phyloP scores from a whole-genome alignment of 30 jellyfish, hydroid and myxozoan genomes.

The Hydra vulgaris region DNA sequence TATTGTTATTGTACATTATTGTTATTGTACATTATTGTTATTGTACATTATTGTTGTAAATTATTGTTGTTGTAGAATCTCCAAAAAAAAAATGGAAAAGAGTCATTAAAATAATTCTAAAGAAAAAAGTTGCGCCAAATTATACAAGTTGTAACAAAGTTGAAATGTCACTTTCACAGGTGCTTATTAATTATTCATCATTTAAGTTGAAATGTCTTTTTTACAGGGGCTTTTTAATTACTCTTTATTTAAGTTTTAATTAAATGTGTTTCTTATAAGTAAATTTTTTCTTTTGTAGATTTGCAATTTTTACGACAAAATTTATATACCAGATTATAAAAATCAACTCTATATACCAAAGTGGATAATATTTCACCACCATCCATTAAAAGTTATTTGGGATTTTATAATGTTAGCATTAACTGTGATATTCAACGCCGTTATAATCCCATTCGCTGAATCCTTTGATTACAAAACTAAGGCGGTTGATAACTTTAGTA shows the following conservation, averaged over 20 bases:
- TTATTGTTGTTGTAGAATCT: too few species aligned
- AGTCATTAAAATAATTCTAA: not conserved
- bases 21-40: too few species aligned
- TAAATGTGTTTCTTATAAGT: not conserved
- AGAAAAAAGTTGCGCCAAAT: not conserved
- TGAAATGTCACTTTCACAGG: not conserved
- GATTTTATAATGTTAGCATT: slow-evolving; percentile 55
- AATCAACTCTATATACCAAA: slow-evolving; percentile 47
- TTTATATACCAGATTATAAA: slow-evolving; percentile 43
- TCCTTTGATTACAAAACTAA: slow-evolving; percentile 27
- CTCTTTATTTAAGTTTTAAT: too few species aligned
- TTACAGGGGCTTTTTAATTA: not conserved
- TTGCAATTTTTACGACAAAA: not conserved
- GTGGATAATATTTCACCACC: slow-evolving; percentile 45
- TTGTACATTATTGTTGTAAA: too few species aligned
- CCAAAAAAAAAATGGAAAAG: slow-evolving; percentile 17
- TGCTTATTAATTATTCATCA: not conserved
- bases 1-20: too few species aligned
- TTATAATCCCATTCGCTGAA: slow-evolving; percentile 72
- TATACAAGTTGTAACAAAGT: not conserved
- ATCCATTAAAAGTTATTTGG: slow-evolving; percentile 50
- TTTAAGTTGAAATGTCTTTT: not conserved
- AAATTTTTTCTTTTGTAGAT: not conserved
- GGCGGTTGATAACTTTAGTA: slow-evolving; percentile 30
- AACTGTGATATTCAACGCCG: slow-evolving; percentile 48